Conservation (phyloP, 2,113 vertebrate genomes). For the Melanostigma gelatinosum region DNA sequence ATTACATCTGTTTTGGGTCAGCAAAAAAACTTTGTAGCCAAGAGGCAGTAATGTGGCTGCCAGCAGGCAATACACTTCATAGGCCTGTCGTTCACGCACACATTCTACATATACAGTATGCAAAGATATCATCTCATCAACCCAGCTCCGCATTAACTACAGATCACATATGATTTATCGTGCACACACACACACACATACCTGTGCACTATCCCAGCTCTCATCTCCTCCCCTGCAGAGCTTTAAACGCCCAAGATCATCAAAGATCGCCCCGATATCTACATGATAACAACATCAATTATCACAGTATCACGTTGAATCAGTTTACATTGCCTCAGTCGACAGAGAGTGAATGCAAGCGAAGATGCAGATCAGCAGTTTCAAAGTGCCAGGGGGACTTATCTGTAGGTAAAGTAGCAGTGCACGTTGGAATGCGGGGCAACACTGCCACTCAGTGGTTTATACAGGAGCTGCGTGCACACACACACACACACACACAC, state of each 20-base stretch:
- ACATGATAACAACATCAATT: slow-evolving; percentile 55
- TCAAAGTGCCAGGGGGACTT: slow-evolving; percentile 54
- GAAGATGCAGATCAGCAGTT: slow-evolving; percentile 66
- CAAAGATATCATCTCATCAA: slow-evolving; percentile 32
- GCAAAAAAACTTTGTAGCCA: slow-evolving; percentile 57
- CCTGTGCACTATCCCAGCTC: slow-evolving; percentile 26
- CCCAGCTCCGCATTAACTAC: not conserved
- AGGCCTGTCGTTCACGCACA: not conserved
- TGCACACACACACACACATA: slow-evolving; percentile 26
- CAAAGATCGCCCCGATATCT: slow-evolving; percentile 50
- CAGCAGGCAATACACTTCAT: slow-evolving; percentile 26
- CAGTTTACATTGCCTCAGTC: slow-evolving; percentile 48
- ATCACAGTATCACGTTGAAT: slow-evolving; percentile 63
- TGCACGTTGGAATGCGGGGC: not conserved
- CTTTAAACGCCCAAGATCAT: slow-evolving; percentile 14
- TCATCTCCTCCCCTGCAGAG: slow-evolving; percentile 30
- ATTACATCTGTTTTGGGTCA: slow-evolving; percentile 70
- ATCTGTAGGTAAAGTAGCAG: slow-evolving; percentile 9
- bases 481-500: not conserved
- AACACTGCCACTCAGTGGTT: slow-evolving; percentile 65
- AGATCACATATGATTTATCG: slow-evolving; percentile 22
- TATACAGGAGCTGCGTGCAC: not conserved
- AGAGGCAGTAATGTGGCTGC: slow-evolving; percentile 43
- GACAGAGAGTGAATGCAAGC: slow-evolving; percentile 65
- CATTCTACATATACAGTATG: slow-evolving; percentile 7